Conservation (phyloP, 2,888 invertebrate genomes). For the Trisateles emortualis region DNA sequence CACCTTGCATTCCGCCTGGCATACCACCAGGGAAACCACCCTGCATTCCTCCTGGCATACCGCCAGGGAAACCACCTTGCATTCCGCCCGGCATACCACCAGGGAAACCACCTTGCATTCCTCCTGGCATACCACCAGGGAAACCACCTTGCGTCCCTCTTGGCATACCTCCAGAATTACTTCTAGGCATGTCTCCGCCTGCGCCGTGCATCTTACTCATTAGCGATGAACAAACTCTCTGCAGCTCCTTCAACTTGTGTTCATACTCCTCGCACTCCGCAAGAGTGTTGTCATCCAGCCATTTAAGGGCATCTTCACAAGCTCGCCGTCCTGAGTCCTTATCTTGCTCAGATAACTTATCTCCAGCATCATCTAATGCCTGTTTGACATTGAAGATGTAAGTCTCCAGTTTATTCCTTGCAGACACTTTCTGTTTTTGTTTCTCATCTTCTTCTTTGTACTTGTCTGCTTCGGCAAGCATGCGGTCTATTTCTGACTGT, state of each 20-base stretch:
- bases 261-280: no score
- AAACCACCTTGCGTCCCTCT: no score
- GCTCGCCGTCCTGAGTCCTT: slow-evolving; percentile 83
- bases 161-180: background rate
- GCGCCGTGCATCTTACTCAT: slow-evolving; percentile 87
- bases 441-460: slow-evolving; percentile 91
- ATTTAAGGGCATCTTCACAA: slow-evolving; percentile 88
- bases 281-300: slow-evolving; percentile 90
- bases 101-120: no score
- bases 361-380: slow-evolving; percentile 88
- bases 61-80: no score
- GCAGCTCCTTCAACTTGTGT: slow-evolving; percentile 86
- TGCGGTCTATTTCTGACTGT: slow-evolving; percentile 91
- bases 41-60: no score
- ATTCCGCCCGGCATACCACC: no score
- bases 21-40: no score
- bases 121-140: no score
- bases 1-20: no score
- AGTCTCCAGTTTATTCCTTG: slow-evolving; percentile 90
- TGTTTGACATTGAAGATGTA: slow-evolving; percentile 91
- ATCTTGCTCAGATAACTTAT: slow-evolving; percentile 87
- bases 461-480: slow-evolving; percentile 91
- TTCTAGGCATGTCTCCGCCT: slow-evolving; percentile 24
- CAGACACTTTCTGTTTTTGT: slow-evolving; percentile 88
- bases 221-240: slow-evolving; percentile 84